These are phyloP conservation scores for Antheraea assamensis DNA, from an alignment of 2,888 invertebrate genomes.

Conservation along the genomic window DNA sequence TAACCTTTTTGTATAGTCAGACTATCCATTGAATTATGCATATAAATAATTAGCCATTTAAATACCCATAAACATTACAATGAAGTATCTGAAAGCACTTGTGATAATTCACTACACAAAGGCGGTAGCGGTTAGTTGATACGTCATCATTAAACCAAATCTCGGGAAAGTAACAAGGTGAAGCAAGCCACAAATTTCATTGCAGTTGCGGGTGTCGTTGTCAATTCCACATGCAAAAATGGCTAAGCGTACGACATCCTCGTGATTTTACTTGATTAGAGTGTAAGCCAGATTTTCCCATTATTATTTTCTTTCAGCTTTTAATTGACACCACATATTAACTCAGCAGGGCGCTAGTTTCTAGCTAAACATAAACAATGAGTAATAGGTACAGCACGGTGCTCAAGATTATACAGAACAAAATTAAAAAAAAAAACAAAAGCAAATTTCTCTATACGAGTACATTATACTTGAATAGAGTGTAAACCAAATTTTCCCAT, in stretches of 20 bases:
- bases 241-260: not conserved
- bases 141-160: not conserved
- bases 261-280: not conserved
- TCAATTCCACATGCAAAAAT: constrained; percentile 9
- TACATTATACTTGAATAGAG: too few species aligned
- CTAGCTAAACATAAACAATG: constrained; percentile 5
- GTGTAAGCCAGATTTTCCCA: not conserved
- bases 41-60: constrained; percentile 1
- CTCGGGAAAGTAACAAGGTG: not conserved
- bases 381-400: not conserved
- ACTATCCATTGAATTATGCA: not conserved
- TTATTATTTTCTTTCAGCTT: not conserved
- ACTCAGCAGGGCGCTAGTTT: not conserved
- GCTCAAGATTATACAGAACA: not conserved
- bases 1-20: not conserved
- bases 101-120: not conserved
- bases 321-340: not conserved
- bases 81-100: not conserved
- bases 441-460: not conserved
- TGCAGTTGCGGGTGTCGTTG: not conserved
- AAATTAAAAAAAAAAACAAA: not conserved
- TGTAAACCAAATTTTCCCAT: not conserved
- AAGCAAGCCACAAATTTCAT: constrained; percentile 8
- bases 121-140: not conserved
- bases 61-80: constrained; percentile 5